A percentile compares a stretch with the other conserved stretches of the same genome.
phyloP scores from a whole-genome alignment of 2,113 vertebrate genomes.

The Campylomormyrus numenius region DNA sequence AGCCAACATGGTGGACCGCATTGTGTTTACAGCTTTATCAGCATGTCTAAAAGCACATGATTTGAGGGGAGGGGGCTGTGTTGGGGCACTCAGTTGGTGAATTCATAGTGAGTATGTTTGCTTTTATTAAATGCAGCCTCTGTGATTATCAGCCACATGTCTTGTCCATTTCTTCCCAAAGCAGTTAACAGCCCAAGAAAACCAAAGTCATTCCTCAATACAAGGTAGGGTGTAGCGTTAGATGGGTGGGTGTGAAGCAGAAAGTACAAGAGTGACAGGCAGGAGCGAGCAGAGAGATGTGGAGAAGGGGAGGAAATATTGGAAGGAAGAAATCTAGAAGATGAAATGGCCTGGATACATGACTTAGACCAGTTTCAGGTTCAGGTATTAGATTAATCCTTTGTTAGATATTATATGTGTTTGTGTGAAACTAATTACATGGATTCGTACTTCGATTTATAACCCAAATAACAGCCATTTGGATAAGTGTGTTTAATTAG shows the following conservation, averaged over 20 bases:
- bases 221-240: neutral
- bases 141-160: slow-evolving; percentile 24
- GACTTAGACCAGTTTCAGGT: neutral
- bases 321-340: neutral
- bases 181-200: neutral
- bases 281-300: neutral
- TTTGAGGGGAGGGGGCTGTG: slow-evolving; percentile 15
- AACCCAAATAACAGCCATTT: neutral
- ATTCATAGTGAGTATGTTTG: slow-evolving; percentile 24
- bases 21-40: slow-evolving; percentile 22
- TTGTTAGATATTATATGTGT: neutral
- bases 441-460: neutral
- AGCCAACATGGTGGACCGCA: neutral
- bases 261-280: neutral
- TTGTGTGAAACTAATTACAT: neutral
- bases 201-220: neutral
- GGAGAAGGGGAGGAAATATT: neutral
- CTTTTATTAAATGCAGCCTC: slow-evolving; percentile 26
- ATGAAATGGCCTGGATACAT: neutral
- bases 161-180: slow-evolving; percentile 6
- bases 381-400: neutral
- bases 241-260: neutral
- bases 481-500: neutral
- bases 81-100: slow-evolving; percentile 1
- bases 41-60: neutral